Percentiles rank a stretch among this genome's conserved stretches.
Conservation (phyloP, 2,113 vertebrate species). For the Burhinus oedicnemus region DNA sequence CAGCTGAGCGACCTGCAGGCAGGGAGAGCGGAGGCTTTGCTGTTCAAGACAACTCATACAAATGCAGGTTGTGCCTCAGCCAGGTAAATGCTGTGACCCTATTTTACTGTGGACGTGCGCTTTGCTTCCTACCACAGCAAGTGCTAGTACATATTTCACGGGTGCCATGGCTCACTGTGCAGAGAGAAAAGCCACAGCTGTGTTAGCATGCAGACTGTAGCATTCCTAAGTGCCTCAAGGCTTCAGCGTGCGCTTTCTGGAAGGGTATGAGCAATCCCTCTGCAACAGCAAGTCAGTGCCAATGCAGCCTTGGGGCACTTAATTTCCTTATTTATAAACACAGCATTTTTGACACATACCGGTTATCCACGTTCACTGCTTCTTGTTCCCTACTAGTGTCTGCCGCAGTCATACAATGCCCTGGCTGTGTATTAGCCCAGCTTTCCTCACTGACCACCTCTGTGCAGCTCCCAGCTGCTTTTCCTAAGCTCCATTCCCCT, state of each 20-base stretch:
- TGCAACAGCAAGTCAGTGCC: background rate
- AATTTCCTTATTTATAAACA: background rate
- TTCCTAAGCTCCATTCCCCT: background rate
- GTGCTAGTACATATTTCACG: accelerated
- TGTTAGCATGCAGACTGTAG: background rate
- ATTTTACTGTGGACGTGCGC: background rate
- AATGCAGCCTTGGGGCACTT: background rate
- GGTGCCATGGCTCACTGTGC: background rate
- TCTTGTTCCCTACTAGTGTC: background rate
- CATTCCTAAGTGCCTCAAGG: background rate
- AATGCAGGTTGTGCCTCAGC: background rate
- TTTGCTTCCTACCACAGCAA: background rate
- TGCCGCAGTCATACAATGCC: background rate
- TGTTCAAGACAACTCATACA: background rate
- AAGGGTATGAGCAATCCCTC: background rate
- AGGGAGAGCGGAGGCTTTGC: background rate
- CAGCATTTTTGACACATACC: background rate
- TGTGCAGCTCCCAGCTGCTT: background rate
- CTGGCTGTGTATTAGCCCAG: background rate
- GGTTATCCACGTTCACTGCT: background rate
- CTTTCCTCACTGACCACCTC: background rate
- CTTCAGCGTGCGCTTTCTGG: background rate
- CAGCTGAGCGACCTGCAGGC: background rate
- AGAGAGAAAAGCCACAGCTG: background rate
- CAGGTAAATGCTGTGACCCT: background rate